phyloP scores from a whole-genome alignment of 2,888 invertebrate genomes.

The Dichetophora obliterata region DNA sequence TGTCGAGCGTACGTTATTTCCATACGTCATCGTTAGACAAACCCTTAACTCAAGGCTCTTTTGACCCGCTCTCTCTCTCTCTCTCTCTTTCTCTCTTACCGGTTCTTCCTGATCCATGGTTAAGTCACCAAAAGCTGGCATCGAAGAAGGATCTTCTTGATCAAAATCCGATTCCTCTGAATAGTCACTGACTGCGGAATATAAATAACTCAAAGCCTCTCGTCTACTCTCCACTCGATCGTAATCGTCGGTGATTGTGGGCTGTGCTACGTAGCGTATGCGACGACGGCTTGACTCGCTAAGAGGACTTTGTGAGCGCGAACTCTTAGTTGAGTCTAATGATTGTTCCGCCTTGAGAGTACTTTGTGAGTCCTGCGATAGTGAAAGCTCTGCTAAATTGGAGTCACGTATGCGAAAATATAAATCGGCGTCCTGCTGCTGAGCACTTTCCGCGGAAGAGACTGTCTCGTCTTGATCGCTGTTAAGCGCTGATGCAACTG shows the following conservation, averaged over 20 bases:
- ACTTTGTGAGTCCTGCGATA: constrained; percentile 13
- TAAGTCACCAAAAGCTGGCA: constrained; percentile 70
- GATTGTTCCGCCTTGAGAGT: constrained; percentile 14
- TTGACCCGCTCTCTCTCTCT: background rate
- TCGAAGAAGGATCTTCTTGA: constrained; percentile 70
- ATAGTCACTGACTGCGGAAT: constrained; percentile 68
- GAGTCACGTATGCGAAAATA: constrained; percentile 28
- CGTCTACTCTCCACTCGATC: constrained; percentile 70
- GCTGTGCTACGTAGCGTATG: constrained; percentile 71
- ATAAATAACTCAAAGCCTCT: constrained; percentile 55
- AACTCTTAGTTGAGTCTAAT: constrained; percentile 52
- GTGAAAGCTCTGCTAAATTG: background rate
- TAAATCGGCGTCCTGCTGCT: constrained; percentile 34
- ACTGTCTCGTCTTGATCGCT: constrained; percentile 56
- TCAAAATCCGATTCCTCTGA: constrained; percentile 70
- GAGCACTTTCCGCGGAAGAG: constrained; percentile 63
- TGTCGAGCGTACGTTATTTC: background rate
- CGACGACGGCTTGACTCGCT: constrained; percentile 71
- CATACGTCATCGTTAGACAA: background rate
- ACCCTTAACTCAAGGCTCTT: background rate
- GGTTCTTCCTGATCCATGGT: constrained; percentile 69
- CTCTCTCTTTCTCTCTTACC: constrained; percentile 58
- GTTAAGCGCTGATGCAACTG: constrained; percentile 49
- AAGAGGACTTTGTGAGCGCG: constrained; percentile 57
- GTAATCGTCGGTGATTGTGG: constrained; percentile 72